Evolutionary conservation across 2,888 invertebrate genomes (phyloP), one percentile per base, ranked within the genome.

Genomic region (Himalopsyche japonica): DNA sequence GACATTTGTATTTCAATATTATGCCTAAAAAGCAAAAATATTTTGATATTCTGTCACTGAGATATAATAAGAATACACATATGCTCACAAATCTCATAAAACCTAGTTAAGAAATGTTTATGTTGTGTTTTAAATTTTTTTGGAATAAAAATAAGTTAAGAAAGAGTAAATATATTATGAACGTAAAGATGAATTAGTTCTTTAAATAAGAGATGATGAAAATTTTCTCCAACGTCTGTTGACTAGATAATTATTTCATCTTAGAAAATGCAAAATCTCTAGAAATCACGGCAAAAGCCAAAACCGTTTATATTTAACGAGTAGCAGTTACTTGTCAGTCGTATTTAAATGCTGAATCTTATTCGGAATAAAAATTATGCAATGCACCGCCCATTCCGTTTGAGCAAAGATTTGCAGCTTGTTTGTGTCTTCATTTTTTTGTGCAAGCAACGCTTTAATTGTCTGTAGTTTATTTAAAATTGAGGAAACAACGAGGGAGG

Each of bases 271-370:
- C 76, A 79, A 78, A 79, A 70, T 70, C 70, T 79, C 27, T 12
- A 79, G 82, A 82, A 79, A 79, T 37, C 79, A 47, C 82, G 37
- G 70, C 43, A 70, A 27, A 70, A 79, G 57, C 79, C 79, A 47
- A 79, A 79, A 82, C 43, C 78, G 70, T 27, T 64, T 47, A 78
- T 32, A 37, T 82, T 82, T 82, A 82, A 82, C 70, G 82, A 82
- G 49, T 43, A 79, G 32, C 70, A 79, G 27, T 82, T 79, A 79
- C 82, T 24, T 79, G 79, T 82, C 82, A 79, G 30, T 70, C 43
- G 64, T 78, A 79, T 82, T 64, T 70, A 32, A 47, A 77, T 37
- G 77, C 77, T 43, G 70, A 70, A 70, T 70, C 70, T 70, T 30
- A 27, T 70, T 30, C 7, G 12, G 70, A 30, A 70, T 70, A 8